Conservation (phyloP, 2,888 invertebrate species). For the Melanophora roralis region DNA sequence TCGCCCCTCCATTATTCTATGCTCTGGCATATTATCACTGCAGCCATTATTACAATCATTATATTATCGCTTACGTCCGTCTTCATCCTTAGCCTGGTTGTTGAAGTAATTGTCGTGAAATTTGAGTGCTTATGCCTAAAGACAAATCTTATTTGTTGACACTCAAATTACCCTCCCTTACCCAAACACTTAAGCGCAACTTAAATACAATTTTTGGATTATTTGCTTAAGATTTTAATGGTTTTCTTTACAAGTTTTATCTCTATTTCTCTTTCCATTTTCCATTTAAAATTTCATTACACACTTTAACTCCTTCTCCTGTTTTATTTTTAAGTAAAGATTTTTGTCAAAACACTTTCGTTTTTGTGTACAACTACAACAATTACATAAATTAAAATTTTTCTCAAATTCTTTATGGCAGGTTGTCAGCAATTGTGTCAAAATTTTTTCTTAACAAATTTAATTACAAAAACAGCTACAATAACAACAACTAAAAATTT, state of each 20-base stretch:
- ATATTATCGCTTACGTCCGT: background rate
- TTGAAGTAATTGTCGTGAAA: background rate
- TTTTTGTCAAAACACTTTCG: background rate
- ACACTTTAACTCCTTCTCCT: background rate
- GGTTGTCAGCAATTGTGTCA: conserved; percentile 48
- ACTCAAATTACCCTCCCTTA: background rate
- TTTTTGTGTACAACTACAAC: background rate
- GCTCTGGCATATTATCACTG: background rate
- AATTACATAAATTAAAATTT: background rate
- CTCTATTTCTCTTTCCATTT: background rate
- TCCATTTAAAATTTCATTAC: conserved; percentile 9
- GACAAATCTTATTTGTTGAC: background rate
- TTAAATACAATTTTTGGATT: background rate
- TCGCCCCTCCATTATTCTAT: background rate
- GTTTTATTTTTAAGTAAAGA: background rate
- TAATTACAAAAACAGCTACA: conserved; percentile 49
- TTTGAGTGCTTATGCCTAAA: background rate
- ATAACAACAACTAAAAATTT: conserved; percentile 17
- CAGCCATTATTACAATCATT: conserved; percentile 10
- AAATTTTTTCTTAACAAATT: conserved; percentile 39
- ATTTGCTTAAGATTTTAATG: background rate
- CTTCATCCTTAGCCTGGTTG: background rate
- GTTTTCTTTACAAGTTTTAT: background rate
- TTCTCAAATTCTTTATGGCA: conserved; percentile 30
- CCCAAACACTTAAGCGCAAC: background rate